Evolutionary conservation across 1,140 invertebrate species (phyloP).

Genomic region (Zelostemma sp.): DNA sequence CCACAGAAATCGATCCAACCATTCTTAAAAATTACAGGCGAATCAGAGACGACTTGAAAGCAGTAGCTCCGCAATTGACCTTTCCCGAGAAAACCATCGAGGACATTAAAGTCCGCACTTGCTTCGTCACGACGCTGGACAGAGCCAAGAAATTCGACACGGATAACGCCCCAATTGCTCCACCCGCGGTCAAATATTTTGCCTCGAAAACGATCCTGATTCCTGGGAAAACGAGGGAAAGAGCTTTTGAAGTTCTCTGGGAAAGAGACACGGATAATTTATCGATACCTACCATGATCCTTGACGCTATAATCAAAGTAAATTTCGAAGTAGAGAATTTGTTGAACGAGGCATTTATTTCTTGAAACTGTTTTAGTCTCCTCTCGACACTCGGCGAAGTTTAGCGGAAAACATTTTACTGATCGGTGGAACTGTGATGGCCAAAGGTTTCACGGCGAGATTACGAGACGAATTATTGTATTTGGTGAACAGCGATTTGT

Average conservation of each 20-base stretch:
- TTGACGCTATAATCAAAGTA: conserved; percentile 85
- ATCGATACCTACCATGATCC: conserved; percentile 86
- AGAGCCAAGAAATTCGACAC: conserved; percentile 75
- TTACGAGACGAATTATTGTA: conserved; percentile 81
- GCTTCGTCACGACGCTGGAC: conserved; percentile 85
- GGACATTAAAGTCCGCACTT: conserved; percentile 81
- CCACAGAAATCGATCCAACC: neutral
- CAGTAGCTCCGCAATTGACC: conserved; percentile 59
- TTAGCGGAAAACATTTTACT: conserved; percentile 87
- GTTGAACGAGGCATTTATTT: no score
- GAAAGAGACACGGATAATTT: conserved; percentile 86
- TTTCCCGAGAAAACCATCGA: conserved; percentile 74
- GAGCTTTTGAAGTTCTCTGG: conserved; percentile 86
- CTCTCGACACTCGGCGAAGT: conserved; percentile 79
- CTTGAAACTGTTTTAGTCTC: conserved; percentile 72
- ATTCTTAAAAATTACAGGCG: conserved; percentile 45
- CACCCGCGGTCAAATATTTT: conserved; percentile 80
- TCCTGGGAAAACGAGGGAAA: conserved; percentile 81
- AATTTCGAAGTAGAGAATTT: no score
- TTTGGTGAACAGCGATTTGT: conserved; percentile 75
- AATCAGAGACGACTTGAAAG: conserved; percentile 52
- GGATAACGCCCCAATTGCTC: conserved; percentile 55
- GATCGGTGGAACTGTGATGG: conserved; percentile 86
- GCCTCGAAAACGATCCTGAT: conserved; percentile 75
- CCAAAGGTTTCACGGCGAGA: conserved; percentile 83